Evolutionary conservation across 2,888 invertebrate genomes (phyloP), one percentile per base, ranked within the genome.

Genomic region (Xestia xanthographa): DNA sequence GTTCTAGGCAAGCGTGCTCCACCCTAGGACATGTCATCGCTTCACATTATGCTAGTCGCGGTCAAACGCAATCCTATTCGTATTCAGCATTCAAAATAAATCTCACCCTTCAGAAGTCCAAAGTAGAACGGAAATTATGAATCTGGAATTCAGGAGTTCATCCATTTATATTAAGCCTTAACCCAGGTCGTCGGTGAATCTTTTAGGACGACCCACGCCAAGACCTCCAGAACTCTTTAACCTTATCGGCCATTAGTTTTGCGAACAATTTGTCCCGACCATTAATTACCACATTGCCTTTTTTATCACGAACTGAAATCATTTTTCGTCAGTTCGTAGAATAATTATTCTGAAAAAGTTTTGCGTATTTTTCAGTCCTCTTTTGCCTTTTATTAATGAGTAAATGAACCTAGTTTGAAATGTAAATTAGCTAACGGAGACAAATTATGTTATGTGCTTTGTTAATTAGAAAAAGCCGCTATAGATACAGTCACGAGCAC

Each of bases 371-470:
- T 22, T 11, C 41, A 20, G 43, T n/a, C 12, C 22, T 11, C 2
- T 74, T 56, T 34, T 43, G 12, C 22, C 6, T 53, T 72, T 43
- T 20, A 43, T 56, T 26, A 26, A 68, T 41, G 11, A 67, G 20
- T 48, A 14, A 56, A 45, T 45, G 8, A 48, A 77, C 43, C 43
- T 65, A 53, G 8, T 77, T 77, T 34, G 26, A 75, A 65, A 53
- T 65, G 20, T n/a, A 66, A 75, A 75, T 65, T 43, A 8, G 17
- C 26, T 5, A 75, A 53, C 43, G 50, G 53, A 43, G 50, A 77
- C 50, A 43, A 50, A 50, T 77, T 60, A n/a, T 41, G 22, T 9
- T 48, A 17, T 26, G 6, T 43, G 41, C 41, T 76, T 41, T 74
- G 26, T 41, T n/a, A 34, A 34, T 38, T 20, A 34, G 17, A 45